Conservation (phyloP, 2,888 invertebrate species). For the Cordylochernes scorpioides region DNA sequence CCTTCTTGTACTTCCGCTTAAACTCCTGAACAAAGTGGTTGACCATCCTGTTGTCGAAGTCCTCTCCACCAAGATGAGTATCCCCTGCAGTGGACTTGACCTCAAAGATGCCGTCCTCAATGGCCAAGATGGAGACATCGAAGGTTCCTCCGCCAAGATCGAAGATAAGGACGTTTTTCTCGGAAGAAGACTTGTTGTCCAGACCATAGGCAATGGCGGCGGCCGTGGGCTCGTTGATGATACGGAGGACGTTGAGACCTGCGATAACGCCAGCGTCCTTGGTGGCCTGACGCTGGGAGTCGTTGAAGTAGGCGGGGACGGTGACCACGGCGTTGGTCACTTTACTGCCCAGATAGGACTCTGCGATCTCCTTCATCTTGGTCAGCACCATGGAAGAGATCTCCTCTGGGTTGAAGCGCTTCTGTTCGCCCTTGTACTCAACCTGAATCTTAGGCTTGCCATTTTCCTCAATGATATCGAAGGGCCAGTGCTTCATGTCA, state of each 20-base stretch:
- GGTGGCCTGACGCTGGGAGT: constrained; percentile 40
- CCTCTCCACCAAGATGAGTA: constrained; percentile 47
- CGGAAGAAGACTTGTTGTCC: constrained; percentile 24
- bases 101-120: constrained; percentile 36
- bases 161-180: constrained; percentile 29
- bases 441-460: constrained; percentile 21
- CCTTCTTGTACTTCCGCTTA: constrained; percentile 28
- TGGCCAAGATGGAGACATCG: constrained; percentile 26
- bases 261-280: constrained; percentile 63
- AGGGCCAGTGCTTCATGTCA: constrained; percentile 61
- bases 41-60: constrained; percentile 32
- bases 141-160: constrained; percentile 28
- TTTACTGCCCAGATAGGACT: constrained; percentile 36
- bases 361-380: constrained; percentile 38
- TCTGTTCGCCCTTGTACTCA: constrained; percentile 18
- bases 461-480: constrained; percentile 36
- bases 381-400: constrained; percentile 37
- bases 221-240: constrained; percentile 26
- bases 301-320: constrained; percentile 50
- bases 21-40: constrained; percentile 46
- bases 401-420: constrained; percentile 38
- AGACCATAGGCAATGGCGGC: constrained; percentile 20
- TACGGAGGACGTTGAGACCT: constrained; percentile 57
- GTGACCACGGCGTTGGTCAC: constrained; percentile 49
- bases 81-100: constrained; percentile 53